These are phyloP conservation scores for Panthera leo DNA, from an alignment of 2,113 vertebrate species.

Conservation along the genomic window DNA sequence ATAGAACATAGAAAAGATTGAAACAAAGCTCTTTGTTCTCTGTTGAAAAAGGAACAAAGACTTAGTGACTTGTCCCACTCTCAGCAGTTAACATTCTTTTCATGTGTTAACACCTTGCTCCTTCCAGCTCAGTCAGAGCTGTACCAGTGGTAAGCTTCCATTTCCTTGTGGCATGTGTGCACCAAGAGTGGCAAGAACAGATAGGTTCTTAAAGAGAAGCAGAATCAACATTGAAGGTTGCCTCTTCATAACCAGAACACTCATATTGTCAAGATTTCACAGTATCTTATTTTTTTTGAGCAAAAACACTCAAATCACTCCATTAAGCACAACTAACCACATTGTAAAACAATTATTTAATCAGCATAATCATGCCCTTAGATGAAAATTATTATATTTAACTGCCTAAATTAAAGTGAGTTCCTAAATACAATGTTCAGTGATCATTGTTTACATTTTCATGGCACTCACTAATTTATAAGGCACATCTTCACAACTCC, in stretches of 20 bases:
- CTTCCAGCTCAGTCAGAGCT: neutral
- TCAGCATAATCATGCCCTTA: neutral
- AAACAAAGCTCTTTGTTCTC: conserved; percentile 26
- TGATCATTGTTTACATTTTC: neutral
- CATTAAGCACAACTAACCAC: neutral
- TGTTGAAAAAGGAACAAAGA: neutral
- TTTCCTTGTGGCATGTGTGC: neutral
- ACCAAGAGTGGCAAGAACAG: neutral
- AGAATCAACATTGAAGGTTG: neutral
- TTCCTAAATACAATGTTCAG: neutral
- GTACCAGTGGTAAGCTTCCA: neutral
- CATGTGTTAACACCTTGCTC: neutral
- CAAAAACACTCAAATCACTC: neutral
- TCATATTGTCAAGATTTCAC: neutral
- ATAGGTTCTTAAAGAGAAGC: neutral
- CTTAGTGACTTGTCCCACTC: neutral
- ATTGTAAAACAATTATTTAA: neutral
- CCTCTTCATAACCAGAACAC: neutral
- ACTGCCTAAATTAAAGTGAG: neutral
- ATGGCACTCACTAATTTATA: neutral
- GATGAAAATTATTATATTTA: neutral
- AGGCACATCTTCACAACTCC: neutral
- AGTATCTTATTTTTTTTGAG: neutral
- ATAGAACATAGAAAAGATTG: neutral
- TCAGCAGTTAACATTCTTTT: neutral